These are phyloP conservation scores for Amphipoea lucens DNA, from an alignment of 2,888 invertebrate genomes.

Conservation along the genomic window DNA sequence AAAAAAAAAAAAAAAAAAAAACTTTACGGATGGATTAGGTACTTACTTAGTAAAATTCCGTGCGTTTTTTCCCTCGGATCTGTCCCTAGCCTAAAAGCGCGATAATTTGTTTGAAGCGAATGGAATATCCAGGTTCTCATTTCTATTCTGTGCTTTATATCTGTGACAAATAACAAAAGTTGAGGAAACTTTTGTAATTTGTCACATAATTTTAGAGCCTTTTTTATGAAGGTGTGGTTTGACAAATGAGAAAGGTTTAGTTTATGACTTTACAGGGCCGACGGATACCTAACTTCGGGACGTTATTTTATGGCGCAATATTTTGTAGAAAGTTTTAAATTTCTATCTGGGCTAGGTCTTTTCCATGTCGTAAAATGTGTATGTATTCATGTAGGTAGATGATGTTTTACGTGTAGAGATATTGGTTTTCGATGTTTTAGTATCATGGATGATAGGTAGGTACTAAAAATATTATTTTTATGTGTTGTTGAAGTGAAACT, in stretches of 20 bases:
- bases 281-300: neutral
- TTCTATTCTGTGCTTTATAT: neutral
- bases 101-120: neutral
- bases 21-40: too few species aligned
- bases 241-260: conserved; percentile 68
- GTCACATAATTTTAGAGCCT: conserved; percentile 68
- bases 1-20: too few species aligned
- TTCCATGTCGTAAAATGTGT: conserved; percentile 38
- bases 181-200: conserved; percentile 51
- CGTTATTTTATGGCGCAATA: conserved; percentile 32
- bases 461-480: neutral
- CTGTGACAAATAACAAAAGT: conserved; percentile 23
- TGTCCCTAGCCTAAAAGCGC: neutral
- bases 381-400: neutral
- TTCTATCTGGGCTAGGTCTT: conserved; percentile 15
- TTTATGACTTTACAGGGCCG: conserved; percentile 51
- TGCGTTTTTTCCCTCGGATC: neutral
- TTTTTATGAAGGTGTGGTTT: conserved; percentile 66
- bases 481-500: neutral
- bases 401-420: neutral
- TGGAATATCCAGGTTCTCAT: neutral
- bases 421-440: conserved; percentile 1
- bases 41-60: neutral
- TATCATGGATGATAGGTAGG: too few species aligned
- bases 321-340: conserved; percentile 42